Evolutionary conservation across 2,888 invertebrate species (phyloP).

Genomic region (Dryococelus australis): DNA sequence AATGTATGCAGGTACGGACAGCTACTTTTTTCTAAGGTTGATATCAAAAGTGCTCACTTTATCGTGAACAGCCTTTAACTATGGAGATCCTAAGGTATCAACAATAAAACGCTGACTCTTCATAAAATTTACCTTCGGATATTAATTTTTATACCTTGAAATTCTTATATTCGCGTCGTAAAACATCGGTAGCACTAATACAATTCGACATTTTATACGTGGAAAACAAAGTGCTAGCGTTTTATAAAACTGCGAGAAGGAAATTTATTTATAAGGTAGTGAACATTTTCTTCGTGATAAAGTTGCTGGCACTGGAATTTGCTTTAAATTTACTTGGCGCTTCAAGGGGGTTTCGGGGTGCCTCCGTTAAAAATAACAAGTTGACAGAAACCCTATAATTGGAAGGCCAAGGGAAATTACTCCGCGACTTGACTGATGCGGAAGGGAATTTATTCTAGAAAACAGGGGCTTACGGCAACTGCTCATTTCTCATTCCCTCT

Average conservation of each 20-base stretch:
- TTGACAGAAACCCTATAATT: conserved; percentile 16
- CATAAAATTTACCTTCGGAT: background rate
- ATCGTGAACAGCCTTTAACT: no score
- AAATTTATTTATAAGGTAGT: background rate
- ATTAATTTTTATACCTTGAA: background rate
- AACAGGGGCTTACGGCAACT: background rate
- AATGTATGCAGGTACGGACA: no score
- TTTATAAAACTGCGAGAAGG: background rate
- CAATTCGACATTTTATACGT: background rate
- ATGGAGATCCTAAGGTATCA: background rate
- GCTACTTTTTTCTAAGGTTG: no score
- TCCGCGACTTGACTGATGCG: background rate
- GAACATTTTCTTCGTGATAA: background rate
- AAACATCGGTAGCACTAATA: background rate
- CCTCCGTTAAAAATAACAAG: background rate
- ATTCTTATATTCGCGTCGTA: background rate
- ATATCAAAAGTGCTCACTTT: no score
- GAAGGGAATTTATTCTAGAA: background rate
- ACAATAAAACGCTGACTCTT: background rate
- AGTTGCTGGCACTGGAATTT: background rate
- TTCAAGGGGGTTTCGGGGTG: background rate
- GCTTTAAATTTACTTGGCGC: background rate
- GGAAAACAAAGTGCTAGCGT: background rate
- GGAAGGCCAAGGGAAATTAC: background rate
- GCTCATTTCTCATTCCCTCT: background rate